These are phyloP conservation scores for Chaenocephalus aceratus DNA, from an alignment of 2,113 vertebrate species.

Conservation along the genomic window DNA sequence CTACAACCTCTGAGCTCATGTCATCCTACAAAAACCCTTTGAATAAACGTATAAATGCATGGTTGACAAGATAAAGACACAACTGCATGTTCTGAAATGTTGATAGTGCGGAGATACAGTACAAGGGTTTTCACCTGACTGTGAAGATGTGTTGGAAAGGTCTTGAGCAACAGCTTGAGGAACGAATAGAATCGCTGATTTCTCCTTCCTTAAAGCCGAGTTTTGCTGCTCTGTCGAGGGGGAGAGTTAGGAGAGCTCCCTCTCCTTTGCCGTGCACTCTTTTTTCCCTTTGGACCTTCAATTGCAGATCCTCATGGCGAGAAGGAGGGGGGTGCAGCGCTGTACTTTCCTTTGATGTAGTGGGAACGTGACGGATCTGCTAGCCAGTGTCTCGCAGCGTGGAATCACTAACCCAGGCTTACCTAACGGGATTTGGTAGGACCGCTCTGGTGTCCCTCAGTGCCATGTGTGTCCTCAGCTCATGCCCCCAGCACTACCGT, in stretches of 20 bases:
- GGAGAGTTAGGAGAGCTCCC: slow-evolving; percentile 22
- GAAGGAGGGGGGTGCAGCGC: slow-evolving; percentile 55
- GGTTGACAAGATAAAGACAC: slow-evolving; percentile 40
- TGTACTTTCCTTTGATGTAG: slow-evolving; percentile 82
- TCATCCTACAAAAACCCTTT: background rate
- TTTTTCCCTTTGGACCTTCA: slow-evolving; percentile 66
- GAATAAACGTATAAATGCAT: slow-evolving; percentile 20
- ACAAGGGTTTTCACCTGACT: slow-evolving; percentile 34
- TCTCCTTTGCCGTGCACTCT: slow-evolving; percentile 42
- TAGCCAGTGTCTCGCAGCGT: slow-evolving; percentile 82
- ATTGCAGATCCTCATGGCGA: slow-evolving; percentile 72
- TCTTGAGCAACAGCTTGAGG: slow-evolving; percentile 41
- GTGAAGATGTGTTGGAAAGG: slow-evolving; percentile 37
- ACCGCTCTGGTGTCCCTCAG: slow-evolving; percentile 74
- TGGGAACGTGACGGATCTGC: slow-evolving; percentile 84
- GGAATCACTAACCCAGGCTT: slow-evolving; percentile 86
- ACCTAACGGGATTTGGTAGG: slow-evolving; percentile 85
- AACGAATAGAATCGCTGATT: slow-evolving; percentile 29
- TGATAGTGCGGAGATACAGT: slow-evolving; percentile 21
- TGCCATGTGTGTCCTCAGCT: slow-evolving; percentile 78
- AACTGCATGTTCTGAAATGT: slow-evolving; percentile 7
- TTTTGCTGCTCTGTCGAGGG: slow-evolving; percentile 24
- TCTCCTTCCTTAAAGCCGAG: slow-evolving; percentile 25
- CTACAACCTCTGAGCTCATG: background rate
- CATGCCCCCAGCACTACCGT: slow-evolving; percentile 74